Evolutionary conservation across 1,140 invertebrate species (phyloP).

Genomic region (Diprion similis): DNA sequence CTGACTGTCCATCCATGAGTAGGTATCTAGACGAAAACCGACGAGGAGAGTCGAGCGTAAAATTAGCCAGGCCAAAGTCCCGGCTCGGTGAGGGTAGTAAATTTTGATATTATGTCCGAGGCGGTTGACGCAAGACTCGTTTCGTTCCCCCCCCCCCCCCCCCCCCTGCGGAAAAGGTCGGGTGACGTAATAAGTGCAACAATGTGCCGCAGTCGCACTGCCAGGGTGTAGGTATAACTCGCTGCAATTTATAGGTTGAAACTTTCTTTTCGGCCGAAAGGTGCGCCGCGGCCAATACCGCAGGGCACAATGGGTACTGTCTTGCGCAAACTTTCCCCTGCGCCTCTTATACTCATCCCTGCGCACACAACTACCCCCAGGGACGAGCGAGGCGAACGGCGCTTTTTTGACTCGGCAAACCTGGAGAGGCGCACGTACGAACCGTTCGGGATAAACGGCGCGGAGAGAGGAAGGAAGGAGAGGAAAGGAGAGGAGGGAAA

Average conservation of each 20-base stretch:
- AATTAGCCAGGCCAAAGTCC: not conserved
- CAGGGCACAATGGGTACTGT: slow-evolving; percentile 34
- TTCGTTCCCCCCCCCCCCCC: too few relatives aligned
- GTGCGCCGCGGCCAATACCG: slow-evolving; percentile 9
- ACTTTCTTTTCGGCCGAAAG: slow-evolving; percentile 45
- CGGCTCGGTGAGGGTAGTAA: slow-evolving; percentile 41
- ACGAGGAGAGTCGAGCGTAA: not conserved
- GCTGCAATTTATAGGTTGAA: slow-evolving; percentile 32
- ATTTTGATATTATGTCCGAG: slow-evolving; percentile 57
- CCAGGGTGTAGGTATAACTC: slow-evolving; percentile 25
- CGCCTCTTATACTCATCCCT: not conserved
- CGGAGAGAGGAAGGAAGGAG: too few relatives aligned
- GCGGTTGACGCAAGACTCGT: not conserved
- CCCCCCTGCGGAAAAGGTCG: slow-evolving; percentile 11
- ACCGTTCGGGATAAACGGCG: too few relatives aligned
- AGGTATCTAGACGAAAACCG: too few relatives aligned
- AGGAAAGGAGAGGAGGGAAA: not conserved
- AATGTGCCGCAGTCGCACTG: slow-evolving; percentile 55
- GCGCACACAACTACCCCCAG: too few relatives aligned
- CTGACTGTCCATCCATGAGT: too few relatives aligned
- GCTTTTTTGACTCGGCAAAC: not conserved
- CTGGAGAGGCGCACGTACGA: not conserved
- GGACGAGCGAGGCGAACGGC: not conserved
- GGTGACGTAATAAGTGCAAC: slow-evolving; percentile 21
- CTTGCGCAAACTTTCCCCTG: slow-evolving; percentile 53